Base-by-base conservation (phyloP, 1,140 invertebrate species). In the Nasonia giraulti region DNA sequence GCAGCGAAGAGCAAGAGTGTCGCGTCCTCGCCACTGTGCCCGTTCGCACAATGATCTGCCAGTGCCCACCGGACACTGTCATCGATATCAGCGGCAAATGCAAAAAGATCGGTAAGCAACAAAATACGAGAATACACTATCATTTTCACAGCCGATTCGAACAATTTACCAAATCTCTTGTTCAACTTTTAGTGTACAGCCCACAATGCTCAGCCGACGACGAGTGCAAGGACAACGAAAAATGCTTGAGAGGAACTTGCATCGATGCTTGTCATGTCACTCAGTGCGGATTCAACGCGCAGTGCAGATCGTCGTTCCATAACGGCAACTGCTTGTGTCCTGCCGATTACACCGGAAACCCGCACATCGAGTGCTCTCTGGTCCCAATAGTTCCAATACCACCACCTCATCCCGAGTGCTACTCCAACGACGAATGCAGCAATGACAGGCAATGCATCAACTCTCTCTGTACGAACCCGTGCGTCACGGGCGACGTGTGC, bases 211-310 rank as follows among this genome's bases (percentile, higher is more conserved):
- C 92, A n/a, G 90, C 94, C 0, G 96, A 98, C 89, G 92, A 94
- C 14, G 96, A 98, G 85, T 98, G 97, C 88, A 89, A 92, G 8
- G 94, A 95, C 80, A 92, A 94, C 0, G 96, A 98, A 84, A 95
- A 95, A 85, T 98, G 97, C 89, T 91, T 95, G 0, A 92, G 94
- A 66, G 96, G 96, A 85, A 95, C 92, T n/a, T 98, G 97, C 88
- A 91, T 96, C 6, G 95, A 97, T 83, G 96, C 96, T 20, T 98
- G 97, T 89, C 94, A 94, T 69, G 92, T 96, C 17, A 95, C 96
- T 81, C 93, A 94, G 5, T 99, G 97, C 89, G 97, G 97, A 78
- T 92, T 96, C 2, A 98, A 98, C 89, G 97, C 98, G 7, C 94
- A 97, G 86, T 98, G 98, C 87, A 95, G 94, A 89, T 95, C 97